Evolutionary conservation across 2,113 vertebrate genomes (phyloP).

Genomic region (Chloebia gouldiae): DNA sequence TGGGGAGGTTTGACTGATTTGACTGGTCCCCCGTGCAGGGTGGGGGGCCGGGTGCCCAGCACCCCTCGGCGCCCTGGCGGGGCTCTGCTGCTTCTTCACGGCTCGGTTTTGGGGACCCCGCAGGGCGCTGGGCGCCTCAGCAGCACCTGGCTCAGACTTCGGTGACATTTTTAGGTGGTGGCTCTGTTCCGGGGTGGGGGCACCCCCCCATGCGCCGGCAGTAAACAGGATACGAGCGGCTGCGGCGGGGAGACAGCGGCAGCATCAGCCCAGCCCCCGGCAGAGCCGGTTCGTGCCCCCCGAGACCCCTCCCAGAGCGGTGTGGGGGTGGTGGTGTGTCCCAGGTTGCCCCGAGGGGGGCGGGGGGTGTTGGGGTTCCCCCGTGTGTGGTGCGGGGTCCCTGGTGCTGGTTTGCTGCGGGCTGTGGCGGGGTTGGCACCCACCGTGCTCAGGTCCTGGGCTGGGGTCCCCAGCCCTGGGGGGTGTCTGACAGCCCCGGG

Average conservation of each 20-base stretch:
- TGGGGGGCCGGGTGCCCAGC: not conserved
- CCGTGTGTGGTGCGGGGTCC: not conserved
- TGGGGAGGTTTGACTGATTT: slow-evolving; percentile 6
- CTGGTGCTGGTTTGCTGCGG: not conserved
- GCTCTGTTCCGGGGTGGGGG: not conserved
- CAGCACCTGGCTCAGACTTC: not conserved
- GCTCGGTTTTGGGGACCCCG: not conserved
- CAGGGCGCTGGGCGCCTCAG: rapidly evolving
- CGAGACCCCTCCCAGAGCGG: not conserved
- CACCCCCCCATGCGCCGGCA: not conserved
- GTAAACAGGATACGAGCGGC: slow-evolving; percentile 32
- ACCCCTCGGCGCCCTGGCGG: not conserved
- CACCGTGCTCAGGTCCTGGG: not conserved
- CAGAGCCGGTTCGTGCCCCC: not conserved
- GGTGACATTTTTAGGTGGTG: not conserved
- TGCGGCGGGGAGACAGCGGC: not conserved
- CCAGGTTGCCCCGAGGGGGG: rapidly evolving
- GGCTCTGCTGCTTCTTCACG: not conserved
- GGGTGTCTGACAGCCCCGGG: not conserved
- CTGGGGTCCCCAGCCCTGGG: not conserved
- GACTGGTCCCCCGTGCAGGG: not conserved
- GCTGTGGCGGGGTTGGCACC: not conserved
- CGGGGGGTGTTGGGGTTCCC: too few species aligned
- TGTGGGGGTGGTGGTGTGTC: not conserved
- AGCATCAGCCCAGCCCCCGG: not conserved